Evolutionary conservation across 2,888 invertebrate genomes (phyloP).

Genomic region (Alitta virens): DNA sequence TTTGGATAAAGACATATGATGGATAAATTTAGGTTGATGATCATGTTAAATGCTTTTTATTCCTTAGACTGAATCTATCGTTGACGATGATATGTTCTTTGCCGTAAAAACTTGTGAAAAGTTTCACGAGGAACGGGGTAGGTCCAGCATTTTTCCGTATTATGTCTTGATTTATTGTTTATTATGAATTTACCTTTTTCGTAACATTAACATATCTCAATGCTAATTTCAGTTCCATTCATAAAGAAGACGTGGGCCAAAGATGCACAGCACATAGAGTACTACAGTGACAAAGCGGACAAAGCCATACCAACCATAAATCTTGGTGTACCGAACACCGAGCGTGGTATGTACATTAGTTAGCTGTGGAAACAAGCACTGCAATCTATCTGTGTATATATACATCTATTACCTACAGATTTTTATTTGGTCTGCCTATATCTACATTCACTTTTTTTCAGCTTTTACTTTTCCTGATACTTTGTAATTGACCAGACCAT

Average conservation of each 20-base stretch:
- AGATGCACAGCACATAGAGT: slow-evolving; percentile 69
- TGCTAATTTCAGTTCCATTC: slow-evolving; percentile 63
- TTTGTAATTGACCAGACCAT: too few species aligned
- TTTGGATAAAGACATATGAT: too few species aligned
- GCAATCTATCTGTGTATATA: too few species aligned
- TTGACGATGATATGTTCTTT: slow-evolving; percentile 70
- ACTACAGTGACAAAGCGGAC: slow-evolving; percentile 78
- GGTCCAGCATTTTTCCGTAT: not conserved
- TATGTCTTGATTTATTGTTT: not conserved
- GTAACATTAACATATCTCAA: not conserved
- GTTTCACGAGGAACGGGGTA: slow-evolving; percentile 72
- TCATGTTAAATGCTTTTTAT: too few species aligned
- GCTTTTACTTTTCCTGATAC: too few species aligned
- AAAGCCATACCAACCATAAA: slow-evolving; percentile 68
- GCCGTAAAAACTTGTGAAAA: slow-evolving; percentile 89
- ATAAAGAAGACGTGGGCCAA: slow-evolving; percentile 83
- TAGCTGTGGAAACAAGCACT: too few species aligned
- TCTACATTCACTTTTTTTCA: too few species aligned
- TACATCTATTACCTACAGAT: too few species aligned
- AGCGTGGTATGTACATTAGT: slow-evolving; percentile 65
- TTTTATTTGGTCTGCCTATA: too few species aligned
- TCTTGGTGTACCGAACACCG: slow-evolving; percentile 75
- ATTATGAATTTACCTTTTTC: not conserved
- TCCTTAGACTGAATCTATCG: slow-evolving; percentile 63
- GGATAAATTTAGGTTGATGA: too few species aligned